Percentiles rank a stretch among this genome's conserved stretches.
Conservation (phyloP, 2,113 vertebrate genomes). For the Stegostoma tigrinum region DNA sequence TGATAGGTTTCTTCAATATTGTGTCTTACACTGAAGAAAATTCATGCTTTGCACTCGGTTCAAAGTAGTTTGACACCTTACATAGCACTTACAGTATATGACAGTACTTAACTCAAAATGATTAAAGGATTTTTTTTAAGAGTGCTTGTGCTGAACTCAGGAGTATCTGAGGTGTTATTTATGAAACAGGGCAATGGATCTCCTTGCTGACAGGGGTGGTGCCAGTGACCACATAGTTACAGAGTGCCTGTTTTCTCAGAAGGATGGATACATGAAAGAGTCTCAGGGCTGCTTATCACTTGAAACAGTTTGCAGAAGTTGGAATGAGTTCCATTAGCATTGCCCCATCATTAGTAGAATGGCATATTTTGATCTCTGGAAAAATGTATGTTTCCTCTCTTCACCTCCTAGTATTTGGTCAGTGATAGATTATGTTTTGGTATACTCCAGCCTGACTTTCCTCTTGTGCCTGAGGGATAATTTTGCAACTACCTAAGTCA, state of each 20-base stretch:
- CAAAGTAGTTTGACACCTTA: background rate
- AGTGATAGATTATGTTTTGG: background rate
- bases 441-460: background rate
- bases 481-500: background rate
- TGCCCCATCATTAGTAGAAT: background rate
- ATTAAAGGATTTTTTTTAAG: background rate
- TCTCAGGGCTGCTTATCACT: background rate
- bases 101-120: slow-evolving; percentile 11
- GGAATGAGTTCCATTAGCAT: background rate
- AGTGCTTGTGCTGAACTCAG: background rate
- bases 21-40: background rate
- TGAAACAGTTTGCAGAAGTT: background rate
- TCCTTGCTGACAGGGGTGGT: background rate
- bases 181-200: background rate
- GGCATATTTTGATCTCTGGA: background rate
- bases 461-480: background rate
- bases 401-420: background rate
- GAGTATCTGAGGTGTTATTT: background rate
- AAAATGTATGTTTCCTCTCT: background rate
- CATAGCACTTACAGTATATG: background rate
- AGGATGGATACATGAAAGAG: background rate
- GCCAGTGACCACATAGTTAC: background rate
- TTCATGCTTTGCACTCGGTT: background rate
- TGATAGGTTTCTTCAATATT: background rate
- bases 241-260: background rate